Percentiles rank a stretch among this genome's conserved stretches.
These are phyloP conservation scores for Nephrocerus scutellatus DNA, from an alignment of 2,888 invertebrate genomes.

Conservation along the genomic window DNA sequence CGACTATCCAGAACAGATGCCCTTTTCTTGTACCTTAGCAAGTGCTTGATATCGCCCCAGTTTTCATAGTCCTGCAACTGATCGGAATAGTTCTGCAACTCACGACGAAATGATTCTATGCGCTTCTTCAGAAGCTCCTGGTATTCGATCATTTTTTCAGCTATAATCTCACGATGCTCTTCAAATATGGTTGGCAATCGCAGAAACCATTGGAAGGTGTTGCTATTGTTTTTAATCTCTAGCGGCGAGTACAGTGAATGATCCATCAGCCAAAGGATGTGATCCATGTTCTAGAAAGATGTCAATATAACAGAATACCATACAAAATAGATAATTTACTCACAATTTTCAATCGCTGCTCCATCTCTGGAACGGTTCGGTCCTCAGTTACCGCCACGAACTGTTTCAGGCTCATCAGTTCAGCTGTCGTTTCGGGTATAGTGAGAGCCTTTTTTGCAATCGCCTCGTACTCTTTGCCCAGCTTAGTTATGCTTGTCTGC, in stretches of 20 bases:
- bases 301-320: neutral
- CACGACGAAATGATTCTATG: slow-evolving; percentile 74
- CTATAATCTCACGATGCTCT: slow-evolving; percentile 72
- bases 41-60: slow-evolving; percentile 78
- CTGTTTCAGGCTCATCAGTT: slow-evolving; percentile 73
- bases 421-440: slow-evolving; percentile 74
- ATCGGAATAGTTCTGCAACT: slow-evolving; percentile 69
- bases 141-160: slow-evolving; percentile 77
- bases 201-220: slow-evolving; percentile 81
- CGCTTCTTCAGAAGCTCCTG: slow-evolving; percentile 71
- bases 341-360: slow-evolving; percentile 62
- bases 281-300: slow-evolving; percentile 50
- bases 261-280: slow-evolving; percentile 78
- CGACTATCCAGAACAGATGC: slow-evolving; percentile 68
- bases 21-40: slow-evolving; percentile 73
- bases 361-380: slow-evolving; percentile 63
- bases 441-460: slow-evolving; percentile 73
- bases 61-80: slow-evolving; percentile 80
- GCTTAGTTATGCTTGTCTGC: slow-evolving; percentile 69
- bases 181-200: slow-evolving; percentile 75
- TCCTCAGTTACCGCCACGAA: slow-evolving; percentile 72
- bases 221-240: slow-evolving; percentile 83
- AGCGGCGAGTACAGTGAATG: slow-evolving; percentile 70
- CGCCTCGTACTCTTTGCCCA: slow-evolving; percentile 75
- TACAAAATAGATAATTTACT: slow-evolving; percentile 7